Percentiles rank a stretch among this genome's conserved stretches.
Conservation (phyloP, 2,797 vertebrate species). For the Mycteria americana region DNA sequence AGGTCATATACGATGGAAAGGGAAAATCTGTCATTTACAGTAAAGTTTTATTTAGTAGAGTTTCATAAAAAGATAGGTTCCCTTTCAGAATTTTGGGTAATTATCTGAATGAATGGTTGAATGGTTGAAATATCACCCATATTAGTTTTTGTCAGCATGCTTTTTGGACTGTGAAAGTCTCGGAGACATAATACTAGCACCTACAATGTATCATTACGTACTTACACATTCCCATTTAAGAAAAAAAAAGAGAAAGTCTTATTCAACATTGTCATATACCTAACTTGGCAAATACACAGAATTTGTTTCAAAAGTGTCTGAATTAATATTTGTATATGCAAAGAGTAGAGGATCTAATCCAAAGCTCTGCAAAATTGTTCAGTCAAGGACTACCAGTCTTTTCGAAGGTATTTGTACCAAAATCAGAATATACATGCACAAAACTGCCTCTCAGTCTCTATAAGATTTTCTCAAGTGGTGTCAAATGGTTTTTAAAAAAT, state of each 20-base stretch:
- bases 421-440: background rate
- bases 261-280: background rate
- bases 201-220: background rate
- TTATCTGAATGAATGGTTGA: background rate
- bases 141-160: accelerated
- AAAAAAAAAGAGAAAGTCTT: background rate
- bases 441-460: background rate
- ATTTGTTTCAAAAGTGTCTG: background rate
- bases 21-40: background rate
- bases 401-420: background rate
- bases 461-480: background rate
- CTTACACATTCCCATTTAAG: background rate
- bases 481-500: background rate
- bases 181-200: background rate
- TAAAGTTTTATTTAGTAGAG: background rate
- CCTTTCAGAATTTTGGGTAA: background rate
- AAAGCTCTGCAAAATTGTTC: background rate
- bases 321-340: background rate
- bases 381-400: background rate
- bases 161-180: background rate
- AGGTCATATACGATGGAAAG: background rate
- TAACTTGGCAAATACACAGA: background rate
- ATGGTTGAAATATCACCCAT: background rate
- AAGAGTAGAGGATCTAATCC: background rate
- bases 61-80: background rate